Base-by-base conservation (phyloP, 64 coral and sea anemone species). In the Porites australiensis region DNA sequence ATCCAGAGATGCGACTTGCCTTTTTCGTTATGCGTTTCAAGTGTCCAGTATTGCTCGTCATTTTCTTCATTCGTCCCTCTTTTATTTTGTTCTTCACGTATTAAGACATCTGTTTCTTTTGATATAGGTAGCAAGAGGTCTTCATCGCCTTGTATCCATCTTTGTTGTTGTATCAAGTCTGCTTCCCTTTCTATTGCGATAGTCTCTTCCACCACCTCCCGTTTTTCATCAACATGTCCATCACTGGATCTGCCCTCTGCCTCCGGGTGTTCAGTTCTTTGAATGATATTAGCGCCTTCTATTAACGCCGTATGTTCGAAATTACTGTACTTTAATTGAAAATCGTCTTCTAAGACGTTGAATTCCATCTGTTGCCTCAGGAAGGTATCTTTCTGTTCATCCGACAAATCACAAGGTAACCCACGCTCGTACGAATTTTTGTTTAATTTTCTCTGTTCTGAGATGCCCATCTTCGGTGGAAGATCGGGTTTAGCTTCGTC, bases 1-100 rank as follows among this genome's bases (percentile, higher is more conserved):
- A 57, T 57, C 54, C 54, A 57, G 54, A 12, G 54, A 57, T 64
- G 14, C 23, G 74, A 81, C 14, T 90, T 77, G 62, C 18, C 62
- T 0, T 79, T 62, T 54, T 93, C 87, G 27, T 83, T 49, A 60
- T 83, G 63, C n/a, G 13, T 69, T 10, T 70, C 77, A 2, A 45
- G 43, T 76, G 61, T 46, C 18, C 60, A 89, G 27, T 75, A 12
- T 12, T 11, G 1, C 27, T 37, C 27, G 18, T 64, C 94, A 53
- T 87, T 82, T 22, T 71, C 79, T 2, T 47, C n/a, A 10, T 68
- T 63, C 27, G 72, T 75, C 19, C 4, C 20, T 44, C 67, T 3
- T 48, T 78, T 46, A 7, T 48, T 60, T 57, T 65, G 10, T 22
- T 55, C 67, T 57, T 95, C 18, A 92, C 18, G 1, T 19, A 64